Base-by-base conservation (phyloP, 2,113 vertebrate genomes). In the Loxodonta africana region DNA sequence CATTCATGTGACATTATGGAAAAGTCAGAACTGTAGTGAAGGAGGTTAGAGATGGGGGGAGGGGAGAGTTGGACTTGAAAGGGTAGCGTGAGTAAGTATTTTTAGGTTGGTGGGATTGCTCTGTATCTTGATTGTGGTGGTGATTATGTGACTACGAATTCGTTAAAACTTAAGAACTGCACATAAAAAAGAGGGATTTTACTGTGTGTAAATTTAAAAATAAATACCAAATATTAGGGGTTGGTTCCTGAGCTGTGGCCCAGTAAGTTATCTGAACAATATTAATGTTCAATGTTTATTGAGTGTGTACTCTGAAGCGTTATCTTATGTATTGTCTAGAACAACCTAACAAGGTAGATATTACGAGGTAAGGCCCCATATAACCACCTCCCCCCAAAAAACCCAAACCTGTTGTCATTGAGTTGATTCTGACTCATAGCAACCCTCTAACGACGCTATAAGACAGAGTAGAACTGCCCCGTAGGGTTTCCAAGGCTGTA, bases 361-460 rank as follows among this genome's bases (percentile, higher is more conserved):
- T 53, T 21, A 26, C 1, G 46, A 41, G 21, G n/a, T 0, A 8
- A n/a, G 1, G 9, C 4, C n/a, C 62, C 4, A 7, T 23, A 25
- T 48, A 48, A 48, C 10, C 48, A 7, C 48, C 48, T 48, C 48
- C 48, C 53, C 53, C 12, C 53, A 10, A 57, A 53, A 53, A 57
- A 57, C 11, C 53, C 53, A 57, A 12, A 17, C 53, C 53, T 57
- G 53, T 57, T 57, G 53, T 14, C 14, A 12, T 4, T 57, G 53
- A 57, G 53, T 17, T 57, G 53, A 57, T 57, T 57, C 53, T 57
- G 14, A 57, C 15, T 12, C 15, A 57, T 17, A 57, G 53, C 15
- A 8, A 57, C 11, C 53, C 53, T 57, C 1, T 57, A 57, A 14
- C 15, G 53, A 12, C 53, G 7, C 53, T 57, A 57, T 57, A 57